A percentile compares a stretch with the other conserved stretches of the same genome.
Evolutionary conservation across 2,797 vertebrate genomes (phyloP).

Genomic region (Silurus lanzhouensis): DNA sequence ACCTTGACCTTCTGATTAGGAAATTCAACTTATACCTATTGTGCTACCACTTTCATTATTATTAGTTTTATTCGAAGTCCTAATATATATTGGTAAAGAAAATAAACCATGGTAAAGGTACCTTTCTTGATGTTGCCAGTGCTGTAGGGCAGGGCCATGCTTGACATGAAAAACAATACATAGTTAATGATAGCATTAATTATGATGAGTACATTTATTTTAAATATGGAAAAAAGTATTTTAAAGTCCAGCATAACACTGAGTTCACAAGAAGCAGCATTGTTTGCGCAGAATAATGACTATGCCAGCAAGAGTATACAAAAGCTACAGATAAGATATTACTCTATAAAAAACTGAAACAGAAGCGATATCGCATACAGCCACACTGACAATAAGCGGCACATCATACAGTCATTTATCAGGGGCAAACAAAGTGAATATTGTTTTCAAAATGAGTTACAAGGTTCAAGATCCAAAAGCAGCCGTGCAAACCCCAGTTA

Average conservation of each 20-base stretch:
- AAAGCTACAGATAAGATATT: background rate
- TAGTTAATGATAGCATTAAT: background rate
- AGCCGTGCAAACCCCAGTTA: too few relatives aligned
- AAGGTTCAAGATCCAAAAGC: too few relatives aligned
- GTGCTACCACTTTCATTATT: too few relatives aligned
- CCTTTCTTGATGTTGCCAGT: background rate
- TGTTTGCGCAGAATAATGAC: background rate
- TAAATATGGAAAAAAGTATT: too few relatives aligned
- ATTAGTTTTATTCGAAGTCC: too few relatives aligned
- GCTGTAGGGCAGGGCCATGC: slow-evolving; percentile 17
- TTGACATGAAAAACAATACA: background rate
- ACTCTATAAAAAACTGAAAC: background rate
- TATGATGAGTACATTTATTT: too few relatives aligned
- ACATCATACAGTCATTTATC: too few relatives aligned
- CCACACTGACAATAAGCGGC: too few relatives aligned
- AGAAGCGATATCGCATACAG: background rate
- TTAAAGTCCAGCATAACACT: background rate
- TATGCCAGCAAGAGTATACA: background rate
- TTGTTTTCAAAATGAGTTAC: too few relatives aligned
- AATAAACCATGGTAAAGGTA: background rate
- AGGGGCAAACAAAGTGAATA: background rate
- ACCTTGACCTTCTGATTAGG: too few relatives aligned
- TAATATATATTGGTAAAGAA: background rate
- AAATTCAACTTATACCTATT: too few relatives aligned
- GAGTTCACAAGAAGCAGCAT: background rate